These are phyloP conservation scores for Drosophila multiciliata DNA, from an alignment of 2,888 invertebrate genomes.

Conservation along the genomic window DNA sequence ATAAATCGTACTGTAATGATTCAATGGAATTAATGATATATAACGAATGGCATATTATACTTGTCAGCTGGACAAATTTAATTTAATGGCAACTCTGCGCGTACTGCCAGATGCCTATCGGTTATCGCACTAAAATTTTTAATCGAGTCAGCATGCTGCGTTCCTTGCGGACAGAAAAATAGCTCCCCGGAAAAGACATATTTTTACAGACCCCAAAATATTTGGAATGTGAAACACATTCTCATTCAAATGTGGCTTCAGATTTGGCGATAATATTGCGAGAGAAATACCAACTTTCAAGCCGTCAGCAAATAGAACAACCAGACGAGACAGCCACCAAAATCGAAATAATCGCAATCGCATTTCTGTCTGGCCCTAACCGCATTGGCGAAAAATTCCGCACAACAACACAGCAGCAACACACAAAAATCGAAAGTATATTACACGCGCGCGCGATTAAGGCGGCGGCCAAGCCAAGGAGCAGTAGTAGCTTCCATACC, in stretches of 20 bases:
- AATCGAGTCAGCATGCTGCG: conserved; percentile 60
- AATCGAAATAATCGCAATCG: conserved; percentile 35
- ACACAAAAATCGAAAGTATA: conserved; percentile 52
- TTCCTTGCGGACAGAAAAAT: conserved; percentile 47
- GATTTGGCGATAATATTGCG: conserved; percentile 25
- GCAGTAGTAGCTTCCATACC: conserved; percentile 17
- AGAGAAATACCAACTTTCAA: conserved; percentile 17
- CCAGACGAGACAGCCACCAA: conserved; percentile 10
- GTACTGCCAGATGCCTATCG: conserved; percentile 2
- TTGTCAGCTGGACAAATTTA: background rate
- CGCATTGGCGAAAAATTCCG: conserved; percentile 64
- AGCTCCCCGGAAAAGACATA: conserved; percentile 46
- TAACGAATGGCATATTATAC: background rate
- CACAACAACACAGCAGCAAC: conserved; percentile 49
- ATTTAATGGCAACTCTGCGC: conserved; percentile 36
- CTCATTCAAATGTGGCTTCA: conserved; percentile 30
- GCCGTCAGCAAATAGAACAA: conserved; percentile 4
- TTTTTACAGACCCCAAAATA: conserved; percentile 25
- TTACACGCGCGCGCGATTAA: conserved; percentile 33
- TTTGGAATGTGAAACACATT: conserved; percentile 52
- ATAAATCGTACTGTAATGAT: background rate
- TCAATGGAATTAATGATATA: background rate
- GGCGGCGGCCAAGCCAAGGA: conserved; percentile 27
- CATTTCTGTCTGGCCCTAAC: conserved; percentile 56
- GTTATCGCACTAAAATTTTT: conserved; percentile 30